These are phyloP conservation scores for Diorhabda carinulata DNA, from an alignment of 1,140 invertebrate species.

Conservation along the genomic window DNA sequence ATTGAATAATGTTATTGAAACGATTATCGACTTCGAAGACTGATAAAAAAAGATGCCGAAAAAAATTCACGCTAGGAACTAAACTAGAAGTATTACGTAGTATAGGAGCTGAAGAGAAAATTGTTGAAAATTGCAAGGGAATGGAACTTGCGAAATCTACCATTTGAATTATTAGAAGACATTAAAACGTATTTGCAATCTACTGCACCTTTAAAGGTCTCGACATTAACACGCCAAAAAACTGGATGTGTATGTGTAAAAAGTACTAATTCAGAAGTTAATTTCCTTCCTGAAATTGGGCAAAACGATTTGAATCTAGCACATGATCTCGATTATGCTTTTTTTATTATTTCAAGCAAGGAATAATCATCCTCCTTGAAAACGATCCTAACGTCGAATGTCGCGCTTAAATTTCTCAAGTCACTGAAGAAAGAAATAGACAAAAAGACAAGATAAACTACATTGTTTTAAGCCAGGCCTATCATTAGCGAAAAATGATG, in stretches of 20 bases:
- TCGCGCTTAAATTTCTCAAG: slow-evolving; percentile 10
- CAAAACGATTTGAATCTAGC: too few species aligned
- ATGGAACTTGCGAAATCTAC: slow-evolving; percentile 30
- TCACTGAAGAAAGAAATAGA: slow-evolving; percentile 8
- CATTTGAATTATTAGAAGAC: slow-evolving; percentile 32
- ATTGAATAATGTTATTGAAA: slow-evolving; percentile 29
- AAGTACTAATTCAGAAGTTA: too few species aligned
- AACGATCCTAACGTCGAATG: neutral
- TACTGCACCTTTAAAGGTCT: slow-evolving; percentile 27
- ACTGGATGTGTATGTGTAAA: too few species aligned
- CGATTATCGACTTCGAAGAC: slow-evolving; percentile 25
- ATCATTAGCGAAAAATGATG: too few species aligned
- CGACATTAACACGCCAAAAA: slow-evolving; percentile 28
- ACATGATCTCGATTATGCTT: too few species aligned
- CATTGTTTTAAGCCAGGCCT: too few species aligned
- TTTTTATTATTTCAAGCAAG: slow-evolving; percentile 18
- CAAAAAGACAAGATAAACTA: slow-evolving; percentile 23
- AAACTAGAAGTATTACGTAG: slow-evolving; percentile 32
- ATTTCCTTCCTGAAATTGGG: too few species aligned
- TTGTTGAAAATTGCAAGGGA: slow-evolving; percentile 32
- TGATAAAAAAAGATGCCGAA: slow-evolving; percentile 34
- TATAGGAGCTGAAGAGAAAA: slow-evolving; percentile 32
- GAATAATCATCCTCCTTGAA: slow-evolving; percentile 3
- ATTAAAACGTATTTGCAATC: slow-evolving; percentile 31
- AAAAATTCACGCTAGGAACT: slow-evolving; percentile 30